Evolutionary conservation across 2,888 invertebrate genomes (phyloP), one percentile per base, ranked within the genome.

Genomic region (Cremastinae sp.): DNA sequence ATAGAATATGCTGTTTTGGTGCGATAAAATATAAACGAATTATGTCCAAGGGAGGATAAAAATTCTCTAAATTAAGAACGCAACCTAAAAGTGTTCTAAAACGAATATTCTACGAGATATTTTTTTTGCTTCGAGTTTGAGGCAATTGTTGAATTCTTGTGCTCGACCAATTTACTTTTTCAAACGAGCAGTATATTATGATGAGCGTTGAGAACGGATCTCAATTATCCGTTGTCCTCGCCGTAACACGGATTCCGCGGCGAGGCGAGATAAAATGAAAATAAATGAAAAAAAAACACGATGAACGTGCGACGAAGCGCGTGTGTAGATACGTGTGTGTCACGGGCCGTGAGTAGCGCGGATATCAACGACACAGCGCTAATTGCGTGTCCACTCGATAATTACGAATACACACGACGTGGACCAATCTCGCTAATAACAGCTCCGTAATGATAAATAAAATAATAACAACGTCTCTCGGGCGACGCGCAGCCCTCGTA

Each of bases 361-460:
- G 70, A 80, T 81, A 82, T 84, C 81, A 76, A 73, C 59, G 75
- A 81, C 79, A 81, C 75, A 5, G 68, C 64, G 78, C 79, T 83
- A 82, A 84, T 84, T 82, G 84, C 80, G 80, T 78, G 81, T 80
- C 80, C 81, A 80, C 75, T 80, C 74, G 71, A 78, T 78, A 80
- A 80, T 80, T 72, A 73, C 74, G 64, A 68, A 49, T 70, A 43
- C 16, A 53, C 65, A 43, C 20, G 45, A 14, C n/a, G 18, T 9
- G 20, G 12, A 12, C 20, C 22, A 22, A 53, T 18, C 8, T 58
- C 22, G 10, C 22, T 56, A 47, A 62, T 68, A 56, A 34, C 41
- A 18, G 38, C 20, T 43, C 45, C 28, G 8, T 51, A 51, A 54
- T 66, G 51, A 56, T 58, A 49, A 59, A 73, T 59, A 59, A 51